Conservation (phyloP, 2,888 invertebrate genomes). For the Catotricha subobsoleta region DNA sequence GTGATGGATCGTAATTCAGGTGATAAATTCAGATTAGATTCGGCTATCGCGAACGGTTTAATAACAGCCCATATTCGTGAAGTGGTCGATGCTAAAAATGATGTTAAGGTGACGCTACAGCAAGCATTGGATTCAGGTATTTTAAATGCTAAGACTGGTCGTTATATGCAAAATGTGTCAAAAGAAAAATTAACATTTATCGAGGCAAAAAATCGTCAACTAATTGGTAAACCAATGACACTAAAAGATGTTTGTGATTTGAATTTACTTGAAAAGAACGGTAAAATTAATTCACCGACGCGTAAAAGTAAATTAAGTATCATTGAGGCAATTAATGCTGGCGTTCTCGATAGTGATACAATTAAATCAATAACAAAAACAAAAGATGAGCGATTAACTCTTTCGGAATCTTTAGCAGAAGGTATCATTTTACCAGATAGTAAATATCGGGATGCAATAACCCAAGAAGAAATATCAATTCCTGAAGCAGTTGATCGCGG, state of each 20-base stretch:
- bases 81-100: conserved; percentile 65
- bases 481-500: conserved; percentile 81
- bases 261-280: conserved; percentile 56
- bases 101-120: conserved; percentile 60
- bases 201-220: conserved; percentile 64
- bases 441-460: conserved; percentile 55
- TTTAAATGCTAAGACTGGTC: conserved; percentile 64
- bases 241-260: conserved; percentile 72
- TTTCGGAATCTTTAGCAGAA: conserved; percentile 67
- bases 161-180: conserved; percentile 54
- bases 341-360: conserved; percentile 67
- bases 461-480: conserved; percentile 54
- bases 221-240: conserved; percentile 80
- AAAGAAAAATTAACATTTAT: conserved; percentile 59
- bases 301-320: conserved; percentile 59
- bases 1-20: conserved; percentile 76
- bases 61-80: conserved; percentile 64
- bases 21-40: conserved; percentile 60
- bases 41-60: conserved; percentile 61
- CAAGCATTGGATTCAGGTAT: conserved; percentile 65
- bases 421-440: conserved; percentile 61
- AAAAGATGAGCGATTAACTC: conserved; percentile 59
- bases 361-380: conserved; percentile 71
- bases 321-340: conserved; percentile 69
- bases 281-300: conserved; percentile 63